phyloP scores from a whole-genome alignment of 2,113 vertebrate species.

The Herpetotheres cachinnans region DNA sequence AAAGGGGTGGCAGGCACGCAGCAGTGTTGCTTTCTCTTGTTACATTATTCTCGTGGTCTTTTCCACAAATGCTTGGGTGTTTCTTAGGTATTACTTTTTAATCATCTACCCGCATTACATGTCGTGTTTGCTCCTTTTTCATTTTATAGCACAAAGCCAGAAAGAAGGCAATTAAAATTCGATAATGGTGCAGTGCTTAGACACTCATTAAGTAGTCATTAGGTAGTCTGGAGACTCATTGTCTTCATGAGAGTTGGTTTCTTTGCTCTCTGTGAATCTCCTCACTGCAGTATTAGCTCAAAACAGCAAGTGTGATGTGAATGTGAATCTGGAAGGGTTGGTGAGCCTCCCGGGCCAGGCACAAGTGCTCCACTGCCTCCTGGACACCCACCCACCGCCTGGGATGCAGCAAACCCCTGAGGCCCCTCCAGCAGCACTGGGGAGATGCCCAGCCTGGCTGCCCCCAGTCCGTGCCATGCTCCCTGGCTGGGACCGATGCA shows the following conservation, averaged over 20 bases:
- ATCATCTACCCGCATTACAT: slow-evolving; percentile 23
- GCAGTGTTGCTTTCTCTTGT: background rate
- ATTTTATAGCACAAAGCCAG: slow-evolving; percentile 16
- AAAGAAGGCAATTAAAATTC: slow-evolving; percentile 64
- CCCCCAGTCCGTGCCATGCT: background rate
- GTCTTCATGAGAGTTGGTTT: background rate
- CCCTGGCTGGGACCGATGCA: background rate
- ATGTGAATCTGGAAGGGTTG: background rate
- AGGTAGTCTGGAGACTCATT: slow-evolving; percentile 44
- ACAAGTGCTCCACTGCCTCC: background rate
- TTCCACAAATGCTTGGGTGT: background rate
- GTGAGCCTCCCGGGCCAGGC: background rate
- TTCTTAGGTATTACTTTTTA: slow-evolving; percentile 32
- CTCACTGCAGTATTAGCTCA: background rate
- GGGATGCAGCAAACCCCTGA: background rate
- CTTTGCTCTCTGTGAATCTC: background rate
- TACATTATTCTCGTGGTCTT: background rate
- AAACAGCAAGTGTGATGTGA: fast-evolving
- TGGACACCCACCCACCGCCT: background rate
- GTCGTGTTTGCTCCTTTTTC: background rate
- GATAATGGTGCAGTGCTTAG: slow-evolving; percentile 38
- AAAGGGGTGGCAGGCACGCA: background rate
- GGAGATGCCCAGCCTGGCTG: background rate
- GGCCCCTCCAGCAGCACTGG: background rate
- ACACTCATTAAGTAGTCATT: slow-evolving; percentile 64